phyloP scores from a whole-genome alignment of 2,888 invertebrate species.

The Drosophila mettleri region DNA sequence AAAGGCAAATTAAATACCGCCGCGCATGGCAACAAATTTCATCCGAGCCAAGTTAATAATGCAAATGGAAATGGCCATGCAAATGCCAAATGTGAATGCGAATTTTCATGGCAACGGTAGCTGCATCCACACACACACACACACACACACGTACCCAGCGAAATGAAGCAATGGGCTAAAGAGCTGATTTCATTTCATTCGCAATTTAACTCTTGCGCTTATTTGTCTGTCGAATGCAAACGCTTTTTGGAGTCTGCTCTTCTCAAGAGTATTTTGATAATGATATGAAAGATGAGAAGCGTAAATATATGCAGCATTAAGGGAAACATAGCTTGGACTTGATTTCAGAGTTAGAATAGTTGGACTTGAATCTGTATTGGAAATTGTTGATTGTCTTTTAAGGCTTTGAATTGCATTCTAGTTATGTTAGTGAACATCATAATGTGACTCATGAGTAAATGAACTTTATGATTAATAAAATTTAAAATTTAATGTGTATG shows the following conservation, averaged over 20 bases:
- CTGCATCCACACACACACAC: background rate
- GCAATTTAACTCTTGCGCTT: slow-evolving; percentile 59
- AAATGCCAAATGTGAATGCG: slow-evolving; percentile 16
- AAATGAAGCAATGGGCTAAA: slow-evolving; percentile 57
- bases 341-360: background rate
- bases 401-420: no score
- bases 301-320: background rate
- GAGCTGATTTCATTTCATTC: slow-evolving; percentile 76
- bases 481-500: no score
- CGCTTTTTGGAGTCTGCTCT: slow-evolving; percentile 7
- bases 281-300: background rate
- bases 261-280: background rate
- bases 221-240: slow-evolving; percentile 59
- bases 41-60: slow-evolving; percentile 66
- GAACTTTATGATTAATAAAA: no score
- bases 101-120: slow-evolving; percentile 13
- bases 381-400: no score
- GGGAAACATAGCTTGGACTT: background rate
- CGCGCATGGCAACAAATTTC: slow-evolving; percentile 45
- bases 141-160: slow-evolving; percentile 1
- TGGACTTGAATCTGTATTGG: background rate
- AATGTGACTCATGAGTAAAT: no score
- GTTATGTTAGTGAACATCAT: no score
- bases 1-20: slow-evolving; percentile 48
- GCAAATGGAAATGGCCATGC: slow-evolving; percentile 56